Base-by-base conservation (phyloP, 2,888 invertebrate species). In the Pollenia angustigena region DNA sequence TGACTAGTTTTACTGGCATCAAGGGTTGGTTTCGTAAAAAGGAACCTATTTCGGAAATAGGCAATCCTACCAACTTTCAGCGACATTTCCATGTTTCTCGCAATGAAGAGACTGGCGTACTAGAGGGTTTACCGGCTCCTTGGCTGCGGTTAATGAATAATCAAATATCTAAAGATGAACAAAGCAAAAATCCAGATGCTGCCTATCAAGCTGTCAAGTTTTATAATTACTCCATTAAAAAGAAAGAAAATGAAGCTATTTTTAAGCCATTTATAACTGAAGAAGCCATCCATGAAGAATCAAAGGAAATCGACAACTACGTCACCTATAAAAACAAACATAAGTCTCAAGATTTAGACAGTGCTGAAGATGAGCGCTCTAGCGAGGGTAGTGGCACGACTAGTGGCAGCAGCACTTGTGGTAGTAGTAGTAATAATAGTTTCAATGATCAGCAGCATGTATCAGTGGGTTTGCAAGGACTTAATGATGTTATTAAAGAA, bases 161-260 rank as follows among this genome's bases (percentile, higher is more conserved):
- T 16, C 97, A 97, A 92, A 97, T 98, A 88, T 96, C 97, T 52
- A 95, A 96, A 90, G 96, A 96, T 56, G 98, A 98, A 92, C 97
- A 98, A 93, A 95, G 96, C 92, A 96, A 97, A 90, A 97, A 99
- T 94, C 98, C 98, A 3, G 95, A 96, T 90, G 98, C 98, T 52
- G 98, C 98, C 1, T 95, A 98, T 80, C 97, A 97, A 91, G 99
- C 98, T 42, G 95, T 99, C 75, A 97, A 97, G 91, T 97, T 96
- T 92, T 98, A 98, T 92, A 97, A 97, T 92, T 97, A 97, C 93
- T 96, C 97, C 11, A 96, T 97, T 89, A 97, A 97, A 91, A 97
- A 97, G 90, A 96, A 97, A 90, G 95, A 96, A 68, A 95, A 95
- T 64, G 95, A 95, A 75, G 96, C 96, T 64, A 95, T 95, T 6